Evolutionary conservation across 92 coral and sea anemone species (phyloP), one percentile per base, ranked within the genome.

Genomic region (Parazoanthus darwini): DNA sequence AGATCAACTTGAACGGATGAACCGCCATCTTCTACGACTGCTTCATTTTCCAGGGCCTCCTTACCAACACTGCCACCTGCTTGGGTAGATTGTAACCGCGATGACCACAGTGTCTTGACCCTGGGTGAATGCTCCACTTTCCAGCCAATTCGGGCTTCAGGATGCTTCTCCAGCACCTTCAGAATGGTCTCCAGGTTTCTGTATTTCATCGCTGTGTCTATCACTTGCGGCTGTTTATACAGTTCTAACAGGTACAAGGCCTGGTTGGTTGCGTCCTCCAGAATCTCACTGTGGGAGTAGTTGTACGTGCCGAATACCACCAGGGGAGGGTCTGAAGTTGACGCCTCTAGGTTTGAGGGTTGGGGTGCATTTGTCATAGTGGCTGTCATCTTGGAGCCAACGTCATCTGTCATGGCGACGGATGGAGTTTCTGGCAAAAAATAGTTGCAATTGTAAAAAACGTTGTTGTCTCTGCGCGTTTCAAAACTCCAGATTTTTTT

Each of bases 201-300:
- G 83, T 91, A 91, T 42, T 91, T 91, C 93, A 91, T 91, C 33
- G 93, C 93, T 43, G 93, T 89, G 86, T 91, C 93, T 82, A 91
- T 91, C 82, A 91, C 37, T 44, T 46, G 93, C 0, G 89, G 86
- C 73, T 70, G 93, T 35, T 77, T 77, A 74, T 91, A 89, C 26
- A 78, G 73, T 35, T 74, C 18, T 37, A 89, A 84, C 68, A 91
- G 74, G 92, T 91, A 89, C 93, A 91, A 48, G 14, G 93, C 93
- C 85, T 91, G 93, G 66, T 78, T 89, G 65, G 89, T 56, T 16
- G 93, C 80, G 70, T 91, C 93, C 78, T 91, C 93, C 79, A 91
- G 85, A 46, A 91, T 91, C 74, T 91, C 93, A 56, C 82, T 58
- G 82, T 91, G 93, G 3, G 79, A 71, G 78, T 89, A 91, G 86